These are phyloP conservation scores for Labroides dimidiatus DNA, from an alignment of 2,797 vertebrate genomes.

Conservation along the genomic window DNA sequence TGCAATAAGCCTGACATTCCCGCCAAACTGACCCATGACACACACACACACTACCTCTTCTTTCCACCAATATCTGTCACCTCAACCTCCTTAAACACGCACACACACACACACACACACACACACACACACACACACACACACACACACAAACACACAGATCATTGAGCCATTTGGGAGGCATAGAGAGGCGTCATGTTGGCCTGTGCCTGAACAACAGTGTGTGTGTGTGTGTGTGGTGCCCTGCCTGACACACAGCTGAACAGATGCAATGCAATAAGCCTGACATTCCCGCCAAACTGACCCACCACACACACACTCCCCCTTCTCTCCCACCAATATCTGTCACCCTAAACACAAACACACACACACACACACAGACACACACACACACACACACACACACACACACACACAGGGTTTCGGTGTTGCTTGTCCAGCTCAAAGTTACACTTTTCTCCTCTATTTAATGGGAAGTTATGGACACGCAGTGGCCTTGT, in stretches of 20 bases:
- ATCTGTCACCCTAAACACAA: conserved; percentile 1
- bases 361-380: conserved; percentile 23
- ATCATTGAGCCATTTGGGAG: conserved; percentile 76
- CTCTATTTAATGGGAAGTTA: conserved; percentile 61
- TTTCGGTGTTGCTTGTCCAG: conserved; percentile 46
- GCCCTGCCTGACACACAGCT: conserved; percentile 73
- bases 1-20: conserved; percentile 81
- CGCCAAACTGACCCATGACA: conserved; percentile 72
- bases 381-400: conserved; percentile 29
- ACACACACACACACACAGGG: conserved; percentile 13
- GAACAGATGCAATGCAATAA: conserved; percentile 90
- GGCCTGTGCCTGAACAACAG: conserved; percentile 86
- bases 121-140: conserved; percentile 29
- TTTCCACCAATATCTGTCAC: background rate
- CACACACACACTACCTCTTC: conserved; percentile 72
- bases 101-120: conserved; percentile 24
- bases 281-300: conserved; percentile 74
- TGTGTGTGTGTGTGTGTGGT: conserved; percentile 42
- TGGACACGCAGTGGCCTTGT: conserved; percentile 85
- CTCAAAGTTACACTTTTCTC: conserved; percentile 38
- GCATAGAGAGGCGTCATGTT: conserved; percentile 84
- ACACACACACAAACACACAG: conserved; percentile 14
- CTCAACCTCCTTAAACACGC: too few species aligned
- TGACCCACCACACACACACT: conserved; percentile 76
- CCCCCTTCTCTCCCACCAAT: conserved; percentile 28